Base-by-base conservation (phyloP, 2,113 vertebrate species). In the Pachypanchax playfairii region DNA sequence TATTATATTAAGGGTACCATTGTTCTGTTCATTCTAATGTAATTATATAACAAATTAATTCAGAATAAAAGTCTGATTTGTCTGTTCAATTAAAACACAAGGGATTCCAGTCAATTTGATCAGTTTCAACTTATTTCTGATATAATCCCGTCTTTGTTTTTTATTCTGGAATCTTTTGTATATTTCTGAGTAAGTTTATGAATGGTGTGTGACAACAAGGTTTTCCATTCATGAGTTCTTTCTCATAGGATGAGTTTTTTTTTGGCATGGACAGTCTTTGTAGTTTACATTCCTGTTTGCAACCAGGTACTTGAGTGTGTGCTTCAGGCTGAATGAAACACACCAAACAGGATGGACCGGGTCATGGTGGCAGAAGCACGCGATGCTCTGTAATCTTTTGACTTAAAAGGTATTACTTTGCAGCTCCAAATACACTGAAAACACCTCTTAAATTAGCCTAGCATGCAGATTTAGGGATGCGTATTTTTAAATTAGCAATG, bases 221-320 rank as follows among this genome's bases (percentile, higher is more conserved):
- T 70, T 73, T 73, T 71, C 66, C 90, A 88, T 90, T 92, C 88
- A 91, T 83, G 85, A 61, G 26, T 77, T 49, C 38, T 65, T 31
- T 44, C 39, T 44, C 56, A 44, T 52, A 59, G 60, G 66, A 18
- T 58, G 41, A 24, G 12, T 50, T 47, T 21, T 55, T 17, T 63
- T 31, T 64, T 80, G 68, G 26, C 47, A 61, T 33, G 0, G 1
- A 42, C 83, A 82, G 86, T 89, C 78, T 85, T 78, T 80, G 70
- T 74, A 84, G 87, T 92, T 90, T 87, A 88, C 87, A 89, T 87
- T 90, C 79, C 75, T 85, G 84, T 70, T 86, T n/a, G n/a, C n/a
- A n/a, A n/a, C n/a, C n/a, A n/a, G n/a, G n/a, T n/a, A n/a, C n/a
- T n/a, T n/a, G n/a, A n/a, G 85, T 83, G 73, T 61, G 77, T 78